A percentile compares a stretch with the other conserved stretches of the same genome.
phyloP scores from a whole-genome alignment of 2,113 vertebrate species.

The Anolis sagrei region DNA sequence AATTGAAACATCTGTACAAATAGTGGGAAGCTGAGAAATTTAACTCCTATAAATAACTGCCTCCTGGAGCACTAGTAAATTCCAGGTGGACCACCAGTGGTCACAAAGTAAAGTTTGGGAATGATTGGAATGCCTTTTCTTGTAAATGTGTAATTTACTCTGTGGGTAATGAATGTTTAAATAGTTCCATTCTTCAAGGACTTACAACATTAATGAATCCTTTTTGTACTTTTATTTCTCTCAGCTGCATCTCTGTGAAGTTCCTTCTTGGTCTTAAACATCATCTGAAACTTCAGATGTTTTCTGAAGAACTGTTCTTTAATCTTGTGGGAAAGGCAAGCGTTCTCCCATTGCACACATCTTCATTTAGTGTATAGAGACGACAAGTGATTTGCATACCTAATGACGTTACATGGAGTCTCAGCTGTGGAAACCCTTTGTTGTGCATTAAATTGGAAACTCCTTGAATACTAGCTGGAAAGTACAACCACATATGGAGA shows the following conservation, averaged over 20 bases:
- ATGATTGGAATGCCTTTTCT: not conserved
- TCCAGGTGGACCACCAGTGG: not conserved
- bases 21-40: conserved; percentile 25
- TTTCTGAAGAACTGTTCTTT: conserved; percentile 11
- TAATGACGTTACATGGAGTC: conserved; percentile 59
- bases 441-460: conserved; percentile 60
- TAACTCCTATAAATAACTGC: not conserved
- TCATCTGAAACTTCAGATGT: conserved; percentile 25
- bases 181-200: not conserved
- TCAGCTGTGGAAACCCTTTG: conserved; percentile 66
- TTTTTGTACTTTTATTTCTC: conserved; percentile 25
- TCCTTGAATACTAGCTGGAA: conserved; percentile 55
- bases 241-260: not conserved
- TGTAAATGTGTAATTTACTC: not conserved
- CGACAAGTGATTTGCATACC: conserved; percentile 65
- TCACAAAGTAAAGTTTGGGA: not conserved
- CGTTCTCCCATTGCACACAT: conserved; percentile 14
- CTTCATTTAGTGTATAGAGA: conserved; percentile 39
- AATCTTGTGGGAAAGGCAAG: conserved; percentile 19
- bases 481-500: conserved; percentile 59
- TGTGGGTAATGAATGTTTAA: not conserved
- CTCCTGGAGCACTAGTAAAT: not conserved
- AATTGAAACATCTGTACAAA: not conserved
- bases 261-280: conserved; percentile 39
- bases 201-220: not conserved